Percentiles rank a stretch among this genome's conserved stretches.
Conservation (phyloP, 53 echinoderm and acorn worm species). For the Henricia sp. region DNA sequence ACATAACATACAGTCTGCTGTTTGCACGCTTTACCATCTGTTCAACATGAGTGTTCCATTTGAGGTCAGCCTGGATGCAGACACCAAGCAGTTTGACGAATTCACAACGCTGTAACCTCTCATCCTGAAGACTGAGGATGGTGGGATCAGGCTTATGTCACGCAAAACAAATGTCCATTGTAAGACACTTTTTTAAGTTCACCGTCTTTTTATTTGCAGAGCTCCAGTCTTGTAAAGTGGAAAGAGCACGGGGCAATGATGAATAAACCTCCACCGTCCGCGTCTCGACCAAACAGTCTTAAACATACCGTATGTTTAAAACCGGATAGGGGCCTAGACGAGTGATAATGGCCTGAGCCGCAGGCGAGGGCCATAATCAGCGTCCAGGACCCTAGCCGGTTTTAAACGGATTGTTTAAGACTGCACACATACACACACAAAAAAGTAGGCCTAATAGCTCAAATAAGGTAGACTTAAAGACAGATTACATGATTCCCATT, state of each 20-base stretch:
- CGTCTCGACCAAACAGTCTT: neutral
- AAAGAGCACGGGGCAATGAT: neutral
- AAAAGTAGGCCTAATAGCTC: too few relatives aligned
- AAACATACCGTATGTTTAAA: too few relatives aligned
- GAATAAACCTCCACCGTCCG: neutral
- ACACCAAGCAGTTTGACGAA: neutral
- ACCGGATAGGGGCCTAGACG: too few relatives aligned
- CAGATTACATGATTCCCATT: too few relatives aligned
- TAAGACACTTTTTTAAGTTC: neutral
- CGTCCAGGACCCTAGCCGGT: too few relatives aligned
- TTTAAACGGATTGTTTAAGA: too few relatives aligned
- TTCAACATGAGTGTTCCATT: neutral
- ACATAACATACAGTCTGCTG: neutral
- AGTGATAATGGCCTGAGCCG: too few relatives aligned
- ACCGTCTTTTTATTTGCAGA: neutral
- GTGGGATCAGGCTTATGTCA: neutral
- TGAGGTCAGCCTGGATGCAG: neutral
- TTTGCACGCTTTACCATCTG: neutral
- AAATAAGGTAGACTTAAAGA: too few relatives aligned
- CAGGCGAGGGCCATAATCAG: too few relatives aligned
- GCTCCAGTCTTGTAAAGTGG: neutral
- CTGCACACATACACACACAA: too few relatives aligned
- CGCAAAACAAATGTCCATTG: conserved; percentile 1
- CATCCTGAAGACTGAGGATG: neutral
- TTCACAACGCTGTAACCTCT: neutral